phyloP scores from a whole-genome alignment of 2,113 vertebrate species.

The Dissostichus mawsoni region DNA sequence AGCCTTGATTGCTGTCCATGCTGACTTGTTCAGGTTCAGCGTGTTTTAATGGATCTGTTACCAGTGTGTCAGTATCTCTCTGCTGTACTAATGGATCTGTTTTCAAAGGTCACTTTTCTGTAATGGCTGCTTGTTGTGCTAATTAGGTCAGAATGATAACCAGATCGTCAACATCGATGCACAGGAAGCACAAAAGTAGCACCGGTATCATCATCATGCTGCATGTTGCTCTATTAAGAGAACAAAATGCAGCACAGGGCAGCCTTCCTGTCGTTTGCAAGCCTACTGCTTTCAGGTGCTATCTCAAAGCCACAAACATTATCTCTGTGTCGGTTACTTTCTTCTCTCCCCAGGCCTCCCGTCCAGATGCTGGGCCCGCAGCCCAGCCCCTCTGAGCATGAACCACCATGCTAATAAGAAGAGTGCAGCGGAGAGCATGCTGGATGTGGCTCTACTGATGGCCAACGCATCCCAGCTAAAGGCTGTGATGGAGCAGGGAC shows the following conservation, averaged over 20 bases:
- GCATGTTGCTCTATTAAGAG: constrained; percentile 25
- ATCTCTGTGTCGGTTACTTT: constrained; percentile 37
- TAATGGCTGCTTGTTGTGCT: constrained; percentile 52
- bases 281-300: constrained; percentile 39
- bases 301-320: constrained; percentile 38
- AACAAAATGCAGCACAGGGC: constrained; percentile 19
- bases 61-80: constrained; percentile 7
- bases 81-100: constrained; percentile 44
- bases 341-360: constrained; percentile 51
- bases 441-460: constrained; percentile 93
- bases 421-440: constrained; percentile 92
- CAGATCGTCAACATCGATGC: constrained; percentile 45
- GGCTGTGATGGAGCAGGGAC: constrained; percentile 89
- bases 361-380: constrained; percentile 46
- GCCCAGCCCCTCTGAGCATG: constrained; percentile 84
- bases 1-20: not conserved
- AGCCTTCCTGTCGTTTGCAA: constrained; percentile 22
- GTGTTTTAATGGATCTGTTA: constrained; percentile 29
- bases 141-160: constrained; percentile 59
- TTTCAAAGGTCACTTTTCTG: constrained; percentile 55
- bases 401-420: constrained; percentile 94
- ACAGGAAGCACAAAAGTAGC: constrained; percentile 58
- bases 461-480: constrained; percentile 94
- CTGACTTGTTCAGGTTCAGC: constrained; percentile 16
- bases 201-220: constrained; percentile 40